Evolutionary conservation across 2,113 vertebrate genomes (phyloP).

Genomic region (Phoenicopterus ruber): DNA sequence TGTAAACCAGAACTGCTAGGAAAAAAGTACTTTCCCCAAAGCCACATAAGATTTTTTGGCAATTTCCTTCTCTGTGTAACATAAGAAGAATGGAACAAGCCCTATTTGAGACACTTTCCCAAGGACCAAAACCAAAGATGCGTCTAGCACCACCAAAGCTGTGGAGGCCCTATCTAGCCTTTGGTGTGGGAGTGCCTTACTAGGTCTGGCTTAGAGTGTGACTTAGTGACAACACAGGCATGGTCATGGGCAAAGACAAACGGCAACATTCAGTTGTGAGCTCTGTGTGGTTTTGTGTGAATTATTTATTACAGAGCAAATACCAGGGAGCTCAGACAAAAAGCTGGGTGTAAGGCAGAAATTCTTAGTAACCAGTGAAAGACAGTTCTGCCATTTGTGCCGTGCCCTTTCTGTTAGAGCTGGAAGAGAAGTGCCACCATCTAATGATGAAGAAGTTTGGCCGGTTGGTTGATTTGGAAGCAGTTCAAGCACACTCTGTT

Average conservation of each 20-base stretch:
- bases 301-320: not conserved
- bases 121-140: not conserved
- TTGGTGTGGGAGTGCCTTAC: not conserved
- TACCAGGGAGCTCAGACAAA: not conserved
- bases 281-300: not conserved
- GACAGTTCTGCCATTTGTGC: not conserved
- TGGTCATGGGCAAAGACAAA: not conserved
- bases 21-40: not conserved
- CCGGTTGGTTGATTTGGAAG: conserved; percentile 83
- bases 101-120: not conserved
- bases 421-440: conserved; percentile 77
- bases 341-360: not conserved
- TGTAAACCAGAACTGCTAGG: not conserved
- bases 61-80: not conserved
- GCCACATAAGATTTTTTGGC: not conserved
- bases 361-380: not conserved
- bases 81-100: not conserved
- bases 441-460: conserved; percentile 90
- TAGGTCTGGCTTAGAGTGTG: not conserved
- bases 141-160: not conserved
- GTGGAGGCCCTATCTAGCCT: not conserved
- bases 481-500: conserved; percentile 81
- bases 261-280: not conserved
- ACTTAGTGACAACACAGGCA: not conserved
- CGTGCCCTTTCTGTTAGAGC: conserved; percentile 59